Base-by-base conservation (phyloP, 2,797 vertebrate genomes). In the Varecia variegata region DNA sequence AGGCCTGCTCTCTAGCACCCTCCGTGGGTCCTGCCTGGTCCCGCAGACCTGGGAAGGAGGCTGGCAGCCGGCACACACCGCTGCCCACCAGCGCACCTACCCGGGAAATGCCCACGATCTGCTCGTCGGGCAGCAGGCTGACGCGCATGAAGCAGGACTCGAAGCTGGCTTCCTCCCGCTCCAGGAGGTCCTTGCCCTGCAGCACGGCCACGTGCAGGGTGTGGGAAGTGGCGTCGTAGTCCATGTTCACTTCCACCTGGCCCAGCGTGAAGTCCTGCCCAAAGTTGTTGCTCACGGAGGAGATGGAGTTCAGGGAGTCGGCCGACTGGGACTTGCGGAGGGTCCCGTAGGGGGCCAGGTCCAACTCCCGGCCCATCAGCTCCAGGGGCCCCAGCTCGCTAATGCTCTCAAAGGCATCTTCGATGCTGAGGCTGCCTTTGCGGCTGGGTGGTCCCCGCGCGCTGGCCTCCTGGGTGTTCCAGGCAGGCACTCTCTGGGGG, bases 131-230 rank as follows among this genome's bases (percentile, higher is more conserved):
- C 45, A 99, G 99, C 92, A 99, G 99, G 38, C 99, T 99, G 96
- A 99, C 97, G 9, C 99, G 99, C 98, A 99, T 99, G 98, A 99
- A 99, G 98, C 99, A 99, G 90, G 99, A 99, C 11, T 99, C 99
- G 60, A 99, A 99, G 98, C 99, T 99, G 13, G 99, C 98, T 4
- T 99, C 99, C 98, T 99, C 99, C 70, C 98, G 99, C 98, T 99
- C 99, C 98, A 99, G 98, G 94, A 99, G 99, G 98, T 99, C 99
- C 98, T 99, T 99, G 94, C 99, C 99, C 98, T 99, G 99, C 98
- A 99, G 99, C 98, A 99, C 98, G 0, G 98, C 98, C 97, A 99
- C 99, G 82, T 99, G 99, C 60, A 99, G 98, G 56, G 95, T 97
- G 82, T 98, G 98, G 11, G 98, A 98, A 93, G 68, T 96, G 0